Base-by-base conservation (phyloP, 2,888 invertebrate genomes). In the Euplagia quadripunctaria region DNA sequence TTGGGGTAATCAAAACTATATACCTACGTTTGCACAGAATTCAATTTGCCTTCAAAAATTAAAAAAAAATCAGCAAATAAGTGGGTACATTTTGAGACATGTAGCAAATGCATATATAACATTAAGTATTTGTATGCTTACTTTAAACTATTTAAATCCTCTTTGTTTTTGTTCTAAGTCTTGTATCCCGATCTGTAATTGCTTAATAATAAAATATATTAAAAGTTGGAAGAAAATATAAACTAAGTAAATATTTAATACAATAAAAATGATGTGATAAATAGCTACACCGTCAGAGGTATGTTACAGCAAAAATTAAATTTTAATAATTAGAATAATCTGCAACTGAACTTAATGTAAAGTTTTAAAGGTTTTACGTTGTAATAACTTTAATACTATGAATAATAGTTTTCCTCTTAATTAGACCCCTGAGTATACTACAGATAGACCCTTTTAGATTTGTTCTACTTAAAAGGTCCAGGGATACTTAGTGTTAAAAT, bases 191-290 rank as follows among this genome's bases (percentile, higher is more conserved):
- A n/a, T 66, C 16, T 66, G 31, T 2, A 63, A 65, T 43, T 20
- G 41, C 52, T 17, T 52, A 4, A 52, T 67, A 17, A 11, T 17
- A 31, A 52, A 42, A 52, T 52, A 6, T 52, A 55, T 12, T 6
- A 14, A n/a, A 7, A 12, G 5, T 17, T 68, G 7, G 12, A 42
- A 43, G n/a, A 55, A 20, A 52, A 12, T 9, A 8, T 43, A n/a
- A 58, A 43, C 43, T 41, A 66, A 17, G 51, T 51, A 66, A 66
- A 51, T 16, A 66, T 51, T 0, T 66, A 66, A 17, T 66, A 66
- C 17, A 66, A 66, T 51, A 66, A 51, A 51, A 31, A 66, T 66
- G 31, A 66, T 66, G 66, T 66, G 66, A 66, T 66, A 66, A 66
- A 51, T 66, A 66, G 16, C 9, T 31, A 51, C 17, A 51, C 16